phyloP scores from a whole-genome alignment of 2,113 vertebrate genomes.

The Climacteris rufus region DNA sequence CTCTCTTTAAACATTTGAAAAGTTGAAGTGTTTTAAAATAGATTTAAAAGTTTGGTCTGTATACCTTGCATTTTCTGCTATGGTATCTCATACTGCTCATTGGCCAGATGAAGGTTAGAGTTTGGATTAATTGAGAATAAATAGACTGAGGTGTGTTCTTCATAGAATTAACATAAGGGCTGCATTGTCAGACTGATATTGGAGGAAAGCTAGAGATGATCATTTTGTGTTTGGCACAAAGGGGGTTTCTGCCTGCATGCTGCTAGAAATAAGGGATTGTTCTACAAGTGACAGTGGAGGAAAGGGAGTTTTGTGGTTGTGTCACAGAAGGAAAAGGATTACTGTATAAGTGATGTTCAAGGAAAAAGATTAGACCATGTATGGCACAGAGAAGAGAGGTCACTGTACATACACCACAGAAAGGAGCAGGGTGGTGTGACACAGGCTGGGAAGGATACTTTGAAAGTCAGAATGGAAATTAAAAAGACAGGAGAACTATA shows the following conservation, averaged over 20 bases:
- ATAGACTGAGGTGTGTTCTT: background rate
- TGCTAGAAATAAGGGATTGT: background rate
- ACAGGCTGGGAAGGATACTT: background rate
- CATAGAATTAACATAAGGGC: background rate
- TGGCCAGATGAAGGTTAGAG: background rate
- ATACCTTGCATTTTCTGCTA: background rate
- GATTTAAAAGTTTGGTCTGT: accelerated
- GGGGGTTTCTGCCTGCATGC: background rate
- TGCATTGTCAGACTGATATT: background rate
- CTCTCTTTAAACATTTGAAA: background rate
- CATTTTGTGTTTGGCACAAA: background rate
- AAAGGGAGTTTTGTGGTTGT: background rate
- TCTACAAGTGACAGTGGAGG: background rate
- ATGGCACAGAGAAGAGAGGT: background rate
- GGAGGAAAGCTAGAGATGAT: background rate
- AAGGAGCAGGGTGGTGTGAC: background rate
- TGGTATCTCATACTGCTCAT: background rate
- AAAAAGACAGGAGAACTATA: background rate
- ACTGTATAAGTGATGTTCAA: background rate
- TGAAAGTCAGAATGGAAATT: background rate
- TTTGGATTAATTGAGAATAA: background rate
- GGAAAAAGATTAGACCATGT: background rate
- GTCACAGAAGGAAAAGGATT: background rate
- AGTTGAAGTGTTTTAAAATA: background rate
- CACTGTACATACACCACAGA: background rate